phyloP scores from a whole-genome alignment of 2,113 vertebrate genomes.

The Sceloporus tristichus region DNA sequence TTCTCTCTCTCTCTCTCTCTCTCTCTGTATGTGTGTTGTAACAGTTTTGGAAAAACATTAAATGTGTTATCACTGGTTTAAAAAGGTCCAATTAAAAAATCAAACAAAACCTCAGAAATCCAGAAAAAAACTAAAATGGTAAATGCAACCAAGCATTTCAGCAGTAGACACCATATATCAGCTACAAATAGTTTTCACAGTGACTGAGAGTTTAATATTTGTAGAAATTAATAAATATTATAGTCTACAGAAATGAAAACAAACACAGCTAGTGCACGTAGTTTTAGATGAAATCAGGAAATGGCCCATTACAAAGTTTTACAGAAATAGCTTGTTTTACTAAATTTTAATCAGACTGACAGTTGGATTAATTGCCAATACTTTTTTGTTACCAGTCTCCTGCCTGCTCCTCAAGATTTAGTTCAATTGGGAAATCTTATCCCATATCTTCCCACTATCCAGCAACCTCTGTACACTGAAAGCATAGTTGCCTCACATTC shows the following conservation, averaged over 20 bases:
- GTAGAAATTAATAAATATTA: conserved; percentile 53
- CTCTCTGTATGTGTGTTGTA: neutral
- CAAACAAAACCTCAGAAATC: conserved; percentile 30
- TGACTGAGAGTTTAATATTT: conserved; percentile 27
- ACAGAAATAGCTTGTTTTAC: too few species aligned
- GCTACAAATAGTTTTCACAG: conserved; percentile 45
- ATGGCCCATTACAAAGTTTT: conserved; percentile 35
- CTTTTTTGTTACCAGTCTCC: neutral
- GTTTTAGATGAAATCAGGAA: conserved; percentile 59
- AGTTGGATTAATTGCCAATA: conserved; percentile 26
- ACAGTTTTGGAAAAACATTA: neutral
- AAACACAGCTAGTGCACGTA: conserved; percentile 6
- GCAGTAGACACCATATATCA: conserved; percentile 42
- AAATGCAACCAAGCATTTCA: conserved; percentile 33
- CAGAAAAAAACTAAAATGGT: neutral
- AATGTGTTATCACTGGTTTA: neutral
- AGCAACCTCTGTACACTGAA: neutral
- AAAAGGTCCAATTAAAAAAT: conserved; percentile 26
- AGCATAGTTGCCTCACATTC: neutral
- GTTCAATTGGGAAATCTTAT: neutral
- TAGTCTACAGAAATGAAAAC: conserved; percentile 40
- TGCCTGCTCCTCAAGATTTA: too few species aligned
- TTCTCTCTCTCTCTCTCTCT: neutral
- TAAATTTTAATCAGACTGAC: conserved; percentile 31
- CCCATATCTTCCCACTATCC: neutral